Percentiles rank a stretch among this genome's conserved stretches.
phyloP scores from a whole-genome alignment of 2,888 invertebrate genomes.

The Podotricha telesiphe region DNA sequence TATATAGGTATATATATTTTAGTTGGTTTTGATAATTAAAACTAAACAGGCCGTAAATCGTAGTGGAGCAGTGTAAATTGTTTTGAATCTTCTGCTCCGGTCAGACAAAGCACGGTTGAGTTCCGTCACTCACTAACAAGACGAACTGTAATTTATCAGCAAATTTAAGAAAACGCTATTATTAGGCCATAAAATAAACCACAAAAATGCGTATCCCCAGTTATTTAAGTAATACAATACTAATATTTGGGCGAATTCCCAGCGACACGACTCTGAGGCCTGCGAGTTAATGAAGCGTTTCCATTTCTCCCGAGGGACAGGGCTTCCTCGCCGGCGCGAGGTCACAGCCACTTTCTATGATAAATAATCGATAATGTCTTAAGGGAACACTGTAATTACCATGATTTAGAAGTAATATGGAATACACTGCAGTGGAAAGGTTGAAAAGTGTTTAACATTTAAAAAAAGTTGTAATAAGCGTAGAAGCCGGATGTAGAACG shows the following conservation, averaged over 20 bases:
- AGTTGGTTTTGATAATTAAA: too few relatives aligned
- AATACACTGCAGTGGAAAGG: background rate
- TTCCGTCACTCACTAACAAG: too few relatives aligned
- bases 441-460: background rate
- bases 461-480: too few relatives aligned
- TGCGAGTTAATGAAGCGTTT: conserved; percentile 16
- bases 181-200: background rate
- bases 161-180: too few relatives aligned
- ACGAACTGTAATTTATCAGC: too few relatives aligned
- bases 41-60: too few relatives aligned
- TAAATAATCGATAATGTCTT: conserved; percentile 11
- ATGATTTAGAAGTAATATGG: conserved; percentile 5
- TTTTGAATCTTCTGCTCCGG: too few relatives aligned
- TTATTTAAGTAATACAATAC: background rate
- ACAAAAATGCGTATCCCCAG: background rate
- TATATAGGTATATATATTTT: too few relatives aligned
- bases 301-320: conserved; percentile 5
- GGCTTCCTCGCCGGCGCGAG: background rate
- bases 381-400: background rate
- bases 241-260: background rate
- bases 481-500: too few relatives aligned
- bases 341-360: conserved; percentile 14
- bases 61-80: too few relatives aligned
- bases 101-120: too few relatives aligned
- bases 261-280: background rate